Percentiles rank a stretch among this genome's conserved stretches.
Evolutionary conservation across 2,113 vertebrate genomes (phyloP).

Genomic region (Ceyx cyanopectus): DNA sequence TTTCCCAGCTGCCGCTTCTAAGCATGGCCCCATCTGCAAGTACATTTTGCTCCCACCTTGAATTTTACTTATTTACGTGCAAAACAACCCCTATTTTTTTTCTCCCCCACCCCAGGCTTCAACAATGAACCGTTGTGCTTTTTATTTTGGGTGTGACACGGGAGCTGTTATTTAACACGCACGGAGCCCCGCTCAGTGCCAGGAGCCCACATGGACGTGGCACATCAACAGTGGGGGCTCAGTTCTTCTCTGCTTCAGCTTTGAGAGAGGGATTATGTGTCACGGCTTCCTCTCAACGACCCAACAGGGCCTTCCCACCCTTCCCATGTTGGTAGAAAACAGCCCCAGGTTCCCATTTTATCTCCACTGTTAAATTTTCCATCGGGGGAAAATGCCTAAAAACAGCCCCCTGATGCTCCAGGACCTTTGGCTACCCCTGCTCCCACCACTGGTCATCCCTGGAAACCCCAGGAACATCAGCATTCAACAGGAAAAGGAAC

Average conservation of each 20-base stretch:
- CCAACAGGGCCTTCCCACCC: background rate
- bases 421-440: background rate
- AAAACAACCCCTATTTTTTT: background rate
- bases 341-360: background rate
- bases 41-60: background rate
- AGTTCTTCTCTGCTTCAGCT: background rate
- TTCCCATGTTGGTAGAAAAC: background rate
- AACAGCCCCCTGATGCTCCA: background rate
- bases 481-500: background rate
- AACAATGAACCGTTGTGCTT: background rate
- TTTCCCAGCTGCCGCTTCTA: background rate
- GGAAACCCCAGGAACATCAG: background rate
- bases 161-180: background rate
- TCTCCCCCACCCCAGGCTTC: background rate
- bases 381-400: background rate
- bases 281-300: background rate
- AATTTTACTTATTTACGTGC: background rate
- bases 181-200: accelerated
- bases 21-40: background rate
- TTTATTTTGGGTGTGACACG: background rate
- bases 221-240: background rate
- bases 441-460: background rate
- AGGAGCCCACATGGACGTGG: background rate
- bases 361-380: background rate
- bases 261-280: background rate